Base-by-base conservation (phyloP, 2,888 invertebrate species). In the Callinectes sapidus region DNA sequence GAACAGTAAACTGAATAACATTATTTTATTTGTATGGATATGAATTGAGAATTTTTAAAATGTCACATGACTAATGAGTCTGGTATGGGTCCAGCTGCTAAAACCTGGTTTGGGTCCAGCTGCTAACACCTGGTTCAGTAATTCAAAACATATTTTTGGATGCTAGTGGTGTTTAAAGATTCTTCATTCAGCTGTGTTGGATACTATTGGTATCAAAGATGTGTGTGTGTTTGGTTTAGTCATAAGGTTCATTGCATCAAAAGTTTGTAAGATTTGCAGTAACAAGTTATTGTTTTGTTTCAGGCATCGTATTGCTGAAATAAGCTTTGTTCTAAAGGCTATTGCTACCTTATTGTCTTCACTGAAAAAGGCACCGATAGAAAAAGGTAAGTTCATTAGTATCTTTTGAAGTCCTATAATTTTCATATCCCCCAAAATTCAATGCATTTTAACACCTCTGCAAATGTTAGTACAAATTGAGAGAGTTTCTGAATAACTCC, bases 271-370 rank as follows among this genome's bases (percentile, higher is more conserved):
- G 23, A 71, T 71, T 71, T 71, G 28, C n/a, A 28, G 6, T 71
- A 71, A 23, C 10, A 6, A 35, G 23, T 92, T n/a, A 39, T 89
- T 54, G 3, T 35, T 77, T 35, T 81, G 28, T 90, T 92, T 48
- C 96, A 98, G 99, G 96, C 98, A 98, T 95, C 97, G 99, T 94
- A 96, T 99, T 94, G 98, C 99, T 3, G 99, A 99, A 96, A 98
- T 99, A 96, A 98, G 98, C 89, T 99, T 99, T 96, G 99, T 99
- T 48, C 96, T 99, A 91, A 98, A 99, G 96, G 99, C 99, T 91
- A 97, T 99, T 92, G 98, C 98, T 61, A 99, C 99, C 0, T 96
- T 99, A 86, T 97, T 99, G 10, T 97, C 98, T 90, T 98, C 99
- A 5, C 97, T 99, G 96, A 98, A 99, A 96, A 98, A 98, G 95